These are phyloP conservation scores for Sitodiplosis mosellana DNA, from an alignment of 1,140 invertebrate species.

Conservation along the genomic window DNA sequence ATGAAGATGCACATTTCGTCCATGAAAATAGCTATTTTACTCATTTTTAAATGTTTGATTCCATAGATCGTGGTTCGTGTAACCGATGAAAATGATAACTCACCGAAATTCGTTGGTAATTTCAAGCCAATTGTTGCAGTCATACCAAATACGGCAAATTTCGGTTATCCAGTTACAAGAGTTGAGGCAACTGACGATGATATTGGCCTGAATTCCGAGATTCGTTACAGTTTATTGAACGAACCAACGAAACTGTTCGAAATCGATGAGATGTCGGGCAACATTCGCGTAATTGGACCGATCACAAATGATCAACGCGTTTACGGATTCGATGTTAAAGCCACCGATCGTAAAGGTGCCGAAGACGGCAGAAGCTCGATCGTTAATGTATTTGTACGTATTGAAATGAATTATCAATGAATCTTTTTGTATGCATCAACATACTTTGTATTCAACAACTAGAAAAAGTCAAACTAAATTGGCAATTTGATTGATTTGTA, in stretches of 20 bases:
- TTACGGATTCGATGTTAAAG: constrained; percentile 75
- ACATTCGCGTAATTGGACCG: constrained; percentile 47
- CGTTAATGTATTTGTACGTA: constrained; percentile 64
- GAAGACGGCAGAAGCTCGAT: constrained; percentile 62
- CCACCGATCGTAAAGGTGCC: constrained; percentile 55
- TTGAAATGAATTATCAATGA: neutral
- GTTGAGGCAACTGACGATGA: constrained; percentile 57
- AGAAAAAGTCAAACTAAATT: too few species aligned
- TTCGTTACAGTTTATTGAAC: constrained; percentile 61
- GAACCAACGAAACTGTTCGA: constrained; percentile 46
- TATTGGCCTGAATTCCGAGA: constrained; percentile 51
- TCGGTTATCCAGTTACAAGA: constrained; percentile 58
- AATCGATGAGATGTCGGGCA: constrained; percentile 52
- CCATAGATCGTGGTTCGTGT: constrained; percentile 51
- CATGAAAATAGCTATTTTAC: too few species aligned
- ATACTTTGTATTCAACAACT: too few species aligned
- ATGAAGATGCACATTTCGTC: too few species aligned
- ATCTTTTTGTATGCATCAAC: constrained; percentile 5
- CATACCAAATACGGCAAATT: constrained; percentile 54
- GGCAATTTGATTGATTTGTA: too few species aligned
- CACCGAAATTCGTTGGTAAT: constrained; percentile 48
- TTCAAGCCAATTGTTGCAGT: constrained; percentile 58
- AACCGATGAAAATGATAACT: constrained; percentile 64
- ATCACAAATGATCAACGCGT: constrained; percentile 51
- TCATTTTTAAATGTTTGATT: too few species aligned